Conservation (phyloP, 2,113 vertebrate genomes). For the Gasterosteus aculeatus region DNA sequence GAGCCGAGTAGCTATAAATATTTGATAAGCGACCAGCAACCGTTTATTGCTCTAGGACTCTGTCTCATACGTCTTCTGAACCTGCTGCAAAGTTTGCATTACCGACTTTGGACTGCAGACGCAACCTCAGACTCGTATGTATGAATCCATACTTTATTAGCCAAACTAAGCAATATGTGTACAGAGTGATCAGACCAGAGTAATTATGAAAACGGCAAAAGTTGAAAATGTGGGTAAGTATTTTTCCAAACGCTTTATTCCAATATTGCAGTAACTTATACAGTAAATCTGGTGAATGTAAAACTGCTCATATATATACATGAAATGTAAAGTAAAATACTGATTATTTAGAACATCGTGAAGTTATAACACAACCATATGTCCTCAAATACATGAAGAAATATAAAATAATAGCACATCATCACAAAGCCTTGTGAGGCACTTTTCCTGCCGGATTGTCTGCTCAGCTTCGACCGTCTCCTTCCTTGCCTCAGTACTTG, state of each 20-base stretch:
- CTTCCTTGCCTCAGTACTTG: not conserved
- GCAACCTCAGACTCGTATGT: not conserved
- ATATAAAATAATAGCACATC: not conserved
- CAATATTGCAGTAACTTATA: not conserved
- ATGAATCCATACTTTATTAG: not conserved
- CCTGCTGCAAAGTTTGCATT: not conserved
- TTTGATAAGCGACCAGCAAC: conserved; percentile 52
- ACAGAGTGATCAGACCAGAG: too few relatives aligned
- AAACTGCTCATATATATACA: not conserved
- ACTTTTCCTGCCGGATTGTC: not conserved
- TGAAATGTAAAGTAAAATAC: not conserved
- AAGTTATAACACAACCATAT: not conserved
- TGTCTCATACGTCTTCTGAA: not conserved
- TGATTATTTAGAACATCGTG: not conserved
- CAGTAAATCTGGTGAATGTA: not conserved
- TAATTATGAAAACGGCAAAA: not conserved
- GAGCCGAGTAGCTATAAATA: conserved; percentile 67
- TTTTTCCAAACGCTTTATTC: not conserved
- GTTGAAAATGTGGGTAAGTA: not conserved
- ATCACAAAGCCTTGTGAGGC: not conserved
- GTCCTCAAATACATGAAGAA: not conserved
- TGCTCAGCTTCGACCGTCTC: not conserved
- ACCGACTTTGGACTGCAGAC: not conserved
- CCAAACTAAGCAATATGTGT: too few relatives aligned
- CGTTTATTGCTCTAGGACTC: not conserved